Base-by-base conservation (phyloP, 2,888 invertebrate species). In the Abscondita cerata region DNA sequence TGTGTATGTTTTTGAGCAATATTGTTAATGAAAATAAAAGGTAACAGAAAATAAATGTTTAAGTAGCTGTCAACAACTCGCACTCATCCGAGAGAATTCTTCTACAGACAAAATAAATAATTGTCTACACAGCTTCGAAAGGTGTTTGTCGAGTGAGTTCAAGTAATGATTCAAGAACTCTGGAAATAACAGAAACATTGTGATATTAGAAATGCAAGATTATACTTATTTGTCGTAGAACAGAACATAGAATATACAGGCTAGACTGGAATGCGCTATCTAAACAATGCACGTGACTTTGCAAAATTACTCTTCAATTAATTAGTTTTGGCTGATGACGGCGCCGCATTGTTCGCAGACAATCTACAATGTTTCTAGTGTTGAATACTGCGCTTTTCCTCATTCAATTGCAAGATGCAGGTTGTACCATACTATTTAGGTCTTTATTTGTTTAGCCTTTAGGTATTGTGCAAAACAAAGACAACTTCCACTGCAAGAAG, bases 241-340 rank as follows among this genome's bases (percentile, higher is more conserved):
- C 38, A 59, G 36, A 36, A 2, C 48, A 36, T 34, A 61, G 18
- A 62, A 56, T 57, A 66, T 52, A 52, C 52, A 46, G 59, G 40
- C 56, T 48, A 64, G 59, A 64, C 66, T 55, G 64, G 60, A 62
- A 64, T 64, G 54, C 62, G 52, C 61, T 53, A 54, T 59, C 56
- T 58, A 64, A 64, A 66, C 66, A 66, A 66, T 64, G 66, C 66
- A 67, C 67, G 67, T 67, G 67, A 67, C 67, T 67, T 67, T 65
- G 67, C 62, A 62, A 65, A 67, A 67, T 67, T 67, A 62, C 67
- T 62, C 67, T 67, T 67, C 67, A 67, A 67, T 67, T 67, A 67
- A 67, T 67, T 67, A 67, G 67, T 67, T 67, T 67, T 60, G 54
- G 62, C 53, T 52, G 56, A 47, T 52, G 57, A 56, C 62, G 57